Percentiles rank a stretch among this genome's conserved stretches.
These are phyloP conservation scores for Oreohelix idahoensis DNA, from an alignment of 1,140 invertebrate genomes.

Conservation along the genomic window DNA sequence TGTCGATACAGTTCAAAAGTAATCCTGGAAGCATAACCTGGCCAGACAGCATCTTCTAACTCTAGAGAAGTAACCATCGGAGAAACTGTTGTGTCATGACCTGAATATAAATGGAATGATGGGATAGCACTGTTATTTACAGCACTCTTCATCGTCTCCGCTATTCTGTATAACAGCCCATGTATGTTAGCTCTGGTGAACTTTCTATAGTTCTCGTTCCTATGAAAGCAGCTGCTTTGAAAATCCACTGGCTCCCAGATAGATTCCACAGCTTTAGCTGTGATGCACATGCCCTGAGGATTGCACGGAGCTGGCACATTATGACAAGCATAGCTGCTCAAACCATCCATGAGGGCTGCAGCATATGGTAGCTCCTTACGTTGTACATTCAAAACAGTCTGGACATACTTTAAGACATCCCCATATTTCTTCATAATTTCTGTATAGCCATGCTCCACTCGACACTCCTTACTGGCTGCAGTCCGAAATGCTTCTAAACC, in stretches of 20 bases:
- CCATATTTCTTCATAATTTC: constrained; percentile 35
- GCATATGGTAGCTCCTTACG: constrained; percentile 35
- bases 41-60: constrained; percentile 77
- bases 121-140: constrained; percentile 84
- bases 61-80: constrained; percentile 86
- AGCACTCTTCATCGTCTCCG: constrained; percentile 81
- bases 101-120: constrained; percentile 88
- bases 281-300: constrained; percentile 49
- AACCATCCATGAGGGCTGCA: constrained; percentile 82
- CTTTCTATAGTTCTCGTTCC: constrained; percentile 46
- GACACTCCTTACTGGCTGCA: constrained; percentile 52
- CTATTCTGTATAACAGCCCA: constrained; percentile 71
- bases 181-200: constrained; percentile 65
- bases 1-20: constrained; percentile 81
- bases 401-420: constrained; percentile 42
- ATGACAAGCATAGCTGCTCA: constrained; percentile 89
- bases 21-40: constrained; percentile 86
- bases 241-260: constrained; percentile 66
- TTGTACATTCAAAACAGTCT: constrained; percentile 42
- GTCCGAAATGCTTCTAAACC: constrained; percentile 46
- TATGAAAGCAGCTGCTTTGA: constrained; percentile 57
- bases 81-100: constrained; percentile 91
- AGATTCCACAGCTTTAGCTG: constrained; percentile 54
- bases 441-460: constrained; percentile 40
- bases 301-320: constrained; percentile 83